Base-by-base conservation (phyloP, 2,113 vertebrate genomes). In the Axis porcinus region DNA sequence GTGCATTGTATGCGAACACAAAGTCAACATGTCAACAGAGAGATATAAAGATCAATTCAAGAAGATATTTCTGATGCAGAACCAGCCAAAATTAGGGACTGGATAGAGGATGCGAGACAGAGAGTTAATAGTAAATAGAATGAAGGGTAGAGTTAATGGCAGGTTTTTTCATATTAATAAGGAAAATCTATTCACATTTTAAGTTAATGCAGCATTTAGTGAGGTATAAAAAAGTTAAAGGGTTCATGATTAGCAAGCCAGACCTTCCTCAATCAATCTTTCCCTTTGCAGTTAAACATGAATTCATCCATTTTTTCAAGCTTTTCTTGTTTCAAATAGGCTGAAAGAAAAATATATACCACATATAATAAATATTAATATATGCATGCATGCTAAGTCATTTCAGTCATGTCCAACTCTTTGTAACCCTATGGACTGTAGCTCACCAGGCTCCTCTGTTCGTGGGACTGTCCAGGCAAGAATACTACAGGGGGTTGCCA, bases 191-290 rank as follows among this genome's bases (percentile, higher is more conserved):
- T 7, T 94, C 40, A 91, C 19, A 91, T 70, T 86, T 95, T 84
- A 95, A 95, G 43, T 62, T 84, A 76, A 45, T 87, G 33, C 16
- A 78, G 81, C 7, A 40, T 62, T 62, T 90, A 86, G n/a, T 86
- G 74, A 92, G 13, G 55, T 30, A 93, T 86, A 79, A 70, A 78
- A 94, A 95, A 57, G 7, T 40, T 55, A 90, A 94, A 96, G 43
- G 3, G n/a, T 67, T 95, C 81, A 83, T 88, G 23, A 90, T 91
- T 93, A 96, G 83, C 33, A 94, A 91, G 28, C 64, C n/a, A 95
- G 28, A 54, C 43, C 27, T 91, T 74, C 23, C 60, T 95, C 28
- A 60, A 43, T 74, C 70, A 74, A 3, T 43, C 40, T 76, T 95
- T 94, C 12, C 43, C 27, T 84, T 92, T 95, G 76, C 10, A 62